These are phyloP conservation scores for Hyperoplus immaculatus DNA, from an alignment of 2,797 vertebrate genomes.

Conservation along the genomic window DNA sequence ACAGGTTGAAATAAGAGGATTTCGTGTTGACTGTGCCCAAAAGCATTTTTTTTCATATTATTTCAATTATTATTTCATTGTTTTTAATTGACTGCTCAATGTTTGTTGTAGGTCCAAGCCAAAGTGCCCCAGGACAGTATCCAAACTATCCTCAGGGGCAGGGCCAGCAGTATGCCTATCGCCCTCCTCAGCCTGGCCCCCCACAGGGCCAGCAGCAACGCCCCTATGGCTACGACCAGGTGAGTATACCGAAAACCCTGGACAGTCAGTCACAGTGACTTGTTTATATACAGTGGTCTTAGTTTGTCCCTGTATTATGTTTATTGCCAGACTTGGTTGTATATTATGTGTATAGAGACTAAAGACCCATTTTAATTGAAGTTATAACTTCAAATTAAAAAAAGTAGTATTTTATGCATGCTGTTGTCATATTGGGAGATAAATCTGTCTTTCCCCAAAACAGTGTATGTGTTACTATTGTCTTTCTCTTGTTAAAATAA, in stretches of 20 bases:
- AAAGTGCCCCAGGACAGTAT: constrained; percentile 94
- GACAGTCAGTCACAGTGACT: constrained; percentile 42
- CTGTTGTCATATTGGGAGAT: constrained; percentile 65
- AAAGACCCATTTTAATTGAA: constrained; percentile 33
- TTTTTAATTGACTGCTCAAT: constrained; percentile 9
- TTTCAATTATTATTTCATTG: background rate
- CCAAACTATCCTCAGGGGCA: constrained; percentile 97
- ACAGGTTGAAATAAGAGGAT: background rate
- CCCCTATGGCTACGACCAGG: constrained; percentile 99
- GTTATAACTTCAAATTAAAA: constrained; percentile 41
- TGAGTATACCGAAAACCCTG: constrained; percentile 77
- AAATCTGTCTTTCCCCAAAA: constrained; percentile 57
- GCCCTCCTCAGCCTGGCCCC: constrained; percentile 95
- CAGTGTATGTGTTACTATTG: constrained; percentile 65
- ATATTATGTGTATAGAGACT: constrained; percentile 52
- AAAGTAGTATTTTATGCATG: constrained; percentile 73
- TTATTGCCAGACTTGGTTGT: constrained; percentile 46
- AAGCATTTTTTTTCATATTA: background rate
- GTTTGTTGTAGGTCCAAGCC: constrained; percentile 88
- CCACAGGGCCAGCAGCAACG: constrained; percentile 96
- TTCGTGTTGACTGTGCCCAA: background rate
- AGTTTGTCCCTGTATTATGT: constrained; percentile 48
- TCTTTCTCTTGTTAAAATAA: constrained; percentile 63
- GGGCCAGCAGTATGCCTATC: constrained; percentile 96
- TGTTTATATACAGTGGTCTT: constrained; percentile 23